Base-by-base conservation (phyloP, 2,797 vertebrate genomes). In the Aselliscus stoliczkanus region DNA sequence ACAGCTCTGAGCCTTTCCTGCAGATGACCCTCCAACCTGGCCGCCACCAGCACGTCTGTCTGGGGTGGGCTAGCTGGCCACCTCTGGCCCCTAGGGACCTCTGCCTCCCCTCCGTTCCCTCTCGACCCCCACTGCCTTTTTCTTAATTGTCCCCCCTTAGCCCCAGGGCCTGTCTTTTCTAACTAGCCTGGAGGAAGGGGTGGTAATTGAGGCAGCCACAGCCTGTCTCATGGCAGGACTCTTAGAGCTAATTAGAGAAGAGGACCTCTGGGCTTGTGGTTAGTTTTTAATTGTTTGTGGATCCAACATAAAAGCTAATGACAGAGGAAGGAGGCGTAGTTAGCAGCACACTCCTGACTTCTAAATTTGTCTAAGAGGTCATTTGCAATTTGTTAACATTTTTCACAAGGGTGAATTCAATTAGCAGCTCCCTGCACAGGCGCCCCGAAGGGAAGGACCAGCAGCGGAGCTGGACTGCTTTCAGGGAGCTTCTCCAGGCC, bases 261-360 rank as follows among this genome's bases (percentile, higher is more conserved):
- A 97, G 97, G 97, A 95, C 98, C 93, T 84, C 96, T 98, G 98
- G 98, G 98, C 98, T 95, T 86, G 86, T 88, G 44, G 96, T 97
- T 97, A 97, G 96, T 98, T 98, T 98, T 97, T 98, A 98, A 98
- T 98, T 98, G 98, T 98, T 98, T 98, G 98, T 97, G 94, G 98
- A 97, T 97, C 97, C 97, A 97, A 97, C 97, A 77, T 97, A 98
- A 97, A 94, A 58, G 97, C 91, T 98, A 98, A 98, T 95, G 97
- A 96, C 96, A 97, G 97, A 81, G 70, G 93, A 97, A 96, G 98
- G 97, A 97, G 70, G 81, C 25, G 89, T 25, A 0, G 96, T 95
- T 92, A 93, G 97, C 5, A 21, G 77, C 1, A 54, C 64, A 92
- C 88, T 70, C 97, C 97, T 82, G 96, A 96, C 98, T 97, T 97